Evolutionary conservation across 2,888 invertebrate genomes (phyloP), one percentile per base, ranked within the genome.

Genomic region (Cataglyphis cursor): DNA sequence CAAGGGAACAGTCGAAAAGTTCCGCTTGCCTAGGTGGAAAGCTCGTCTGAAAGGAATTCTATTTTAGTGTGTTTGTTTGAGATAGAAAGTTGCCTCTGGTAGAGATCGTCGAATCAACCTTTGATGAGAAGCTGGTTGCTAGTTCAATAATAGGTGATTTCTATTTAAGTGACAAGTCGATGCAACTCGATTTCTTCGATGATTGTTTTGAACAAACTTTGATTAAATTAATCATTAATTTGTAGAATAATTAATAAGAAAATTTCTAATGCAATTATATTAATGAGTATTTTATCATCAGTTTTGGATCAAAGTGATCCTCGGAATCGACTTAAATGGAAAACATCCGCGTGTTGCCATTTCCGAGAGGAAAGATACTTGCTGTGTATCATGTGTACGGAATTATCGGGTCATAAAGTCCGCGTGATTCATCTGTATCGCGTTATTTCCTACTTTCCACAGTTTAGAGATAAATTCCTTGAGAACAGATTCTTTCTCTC

Each of bases 1-100:
- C 64, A n/a, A 8, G 48, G n/a, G 2, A 44, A 12, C 35, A 54
- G 41, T 18, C 41, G 15, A 28, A 15, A 28, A 80, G 59, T 80
- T 72, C 72, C 73, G 72, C 73, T 59, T 35, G 44, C 35, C 12
- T 10, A 51, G 35, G 72, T 73, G 44, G 78, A 59, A 48, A 80
- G 72, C 12, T 35, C 9, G 44, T 31, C 72, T 8, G 18, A 12
- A 21, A 9, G 35, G 59, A 35, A 59, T 59, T 72, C 35, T 48
- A 24, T 59, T 72, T 80, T 21, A 44, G 72, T 57, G n/a, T 51
- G 44, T 18, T 24, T 38, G 57, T 48, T 21, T 44, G 57, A 72
- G 72, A 78, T 78, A 68, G 73, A 59, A 76, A 72, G 78, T 31
- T 18, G 72, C 1, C 6, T 57, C n/a, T 35, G 70, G n/a, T n/a